Percentiles rank a stretch among this genome's conserved stretches.
These are phyloP conservation scores for Akabosia matsudoensis DNA, from an alignment of 1,140 invertebrate species.

Conservation along the genomic window DNA sequence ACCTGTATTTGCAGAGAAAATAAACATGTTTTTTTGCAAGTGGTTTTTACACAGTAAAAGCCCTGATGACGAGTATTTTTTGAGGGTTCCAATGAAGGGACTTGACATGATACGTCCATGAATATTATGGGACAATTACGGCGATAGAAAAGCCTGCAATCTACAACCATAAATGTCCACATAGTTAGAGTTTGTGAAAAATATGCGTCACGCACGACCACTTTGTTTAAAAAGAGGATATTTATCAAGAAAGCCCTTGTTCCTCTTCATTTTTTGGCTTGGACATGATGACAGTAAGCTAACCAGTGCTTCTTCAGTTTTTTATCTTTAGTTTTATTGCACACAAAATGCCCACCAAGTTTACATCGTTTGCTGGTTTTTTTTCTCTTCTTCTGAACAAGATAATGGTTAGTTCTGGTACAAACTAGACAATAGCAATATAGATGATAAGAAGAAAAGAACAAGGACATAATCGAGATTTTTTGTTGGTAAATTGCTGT, in stretches of 20 bases:
- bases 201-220: slow-evolving; percentile 17
- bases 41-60: no score
- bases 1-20: no score
- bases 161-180: slow-evolving; percentile 18
- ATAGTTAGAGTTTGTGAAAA: not conserved
- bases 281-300: not conserved
- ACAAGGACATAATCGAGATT: slow-evolving; percentile 5
- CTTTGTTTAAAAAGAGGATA: slow-evolving; percentile 3
- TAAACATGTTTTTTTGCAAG: no score
- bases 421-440: not conserved
- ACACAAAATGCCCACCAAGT: slow-evolving; percentile 5
- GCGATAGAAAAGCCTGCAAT: slow-evolving; percentile 1
- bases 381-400: no score
- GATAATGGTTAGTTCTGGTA: no score
- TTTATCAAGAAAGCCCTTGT: not conserved
- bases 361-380: no score
- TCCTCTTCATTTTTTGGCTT: not conserved
- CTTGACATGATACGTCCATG: not conserved
- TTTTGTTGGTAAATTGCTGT: not conserved
- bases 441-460: not conserved
- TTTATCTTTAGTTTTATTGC: not conserved
- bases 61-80: no score
- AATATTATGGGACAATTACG: slow-evolving; percentile 11
- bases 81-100: no score
- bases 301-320: not conserved